A percentile compares a stretch with the other conserved stretches of the same genome.
These are phyloP conservation scores for Vidua macroura DNA, from an alignment of 2,113 vertebrate species.

Conservation along the genomic window DNA sequence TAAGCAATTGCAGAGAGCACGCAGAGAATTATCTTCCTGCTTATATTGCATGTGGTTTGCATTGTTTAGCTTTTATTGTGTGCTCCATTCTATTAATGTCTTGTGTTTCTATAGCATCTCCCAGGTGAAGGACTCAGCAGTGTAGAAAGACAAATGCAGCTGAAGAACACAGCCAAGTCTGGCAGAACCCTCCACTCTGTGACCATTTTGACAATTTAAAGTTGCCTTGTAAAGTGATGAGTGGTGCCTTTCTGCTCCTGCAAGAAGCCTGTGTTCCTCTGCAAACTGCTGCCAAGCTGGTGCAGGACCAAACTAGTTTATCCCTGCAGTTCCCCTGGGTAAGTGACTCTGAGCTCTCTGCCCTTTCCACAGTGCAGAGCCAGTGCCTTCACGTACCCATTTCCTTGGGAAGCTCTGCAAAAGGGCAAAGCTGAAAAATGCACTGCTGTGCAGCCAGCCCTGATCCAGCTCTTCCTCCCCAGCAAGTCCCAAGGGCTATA, in stretches of 20 bases:
- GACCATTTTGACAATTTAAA: not conserved
- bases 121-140: not conserved
- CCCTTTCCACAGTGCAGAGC: not conserved
- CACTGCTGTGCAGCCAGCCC: not conserved
- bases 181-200: not conserved
- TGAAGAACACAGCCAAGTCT: not conserved
- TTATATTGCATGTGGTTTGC: not conserved
- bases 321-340: slow-evolving; percentile 7
- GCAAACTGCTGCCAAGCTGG: not conserved
- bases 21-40: not conserved
- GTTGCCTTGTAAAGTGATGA: not conserved
- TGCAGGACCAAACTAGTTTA: slow-evolving; percentile 47
- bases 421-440: not conserved
- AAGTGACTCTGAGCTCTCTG: not conserved
- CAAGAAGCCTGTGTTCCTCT: not conserved
- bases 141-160: not conserved
- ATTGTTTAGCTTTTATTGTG: not conserved
- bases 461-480: not conserved
- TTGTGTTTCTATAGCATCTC: not conserved
- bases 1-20: not conserved
- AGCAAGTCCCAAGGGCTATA: not conserved
- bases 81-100: not conserved
- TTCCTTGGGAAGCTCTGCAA: not conserved
- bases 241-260: not conserved
- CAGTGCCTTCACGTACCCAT: not conserved